Conservation (phyloP, 2,888 invertebrate species). For the Heliconius ethilla region DNA sequence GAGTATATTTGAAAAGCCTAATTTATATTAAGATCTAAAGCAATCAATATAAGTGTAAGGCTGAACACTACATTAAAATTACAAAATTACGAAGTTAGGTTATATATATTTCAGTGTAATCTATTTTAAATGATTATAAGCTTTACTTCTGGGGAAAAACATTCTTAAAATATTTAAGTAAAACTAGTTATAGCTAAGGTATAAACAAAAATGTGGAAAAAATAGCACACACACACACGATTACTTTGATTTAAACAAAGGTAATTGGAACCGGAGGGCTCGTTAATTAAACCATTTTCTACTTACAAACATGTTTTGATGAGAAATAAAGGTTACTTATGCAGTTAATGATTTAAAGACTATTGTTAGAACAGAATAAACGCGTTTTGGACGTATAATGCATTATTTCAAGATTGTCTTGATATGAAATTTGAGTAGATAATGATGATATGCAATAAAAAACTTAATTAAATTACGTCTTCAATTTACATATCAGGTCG, state of each 20-base stretch:
- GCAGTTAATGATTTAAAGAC: slow-evolving; percentile 1
- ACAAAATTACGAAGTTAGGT: not conserved
- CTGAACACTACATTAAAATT: not conserved
- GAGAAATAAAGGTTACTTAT: slow-evolving; percentile 6
- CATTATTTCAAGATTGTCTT: slow-evolving; percentile 13
- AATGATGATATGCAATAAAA: not conserved
- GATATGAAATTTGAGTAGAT: not conserved
- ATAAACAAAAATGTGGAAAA: not conserved
- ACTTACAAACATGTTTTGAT: slow-evolving; percentile 11
- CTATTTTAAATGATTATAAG: not conserved
- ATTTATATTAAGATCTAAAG: too few relatives aligned
- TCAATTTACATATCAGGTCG: not conserved
- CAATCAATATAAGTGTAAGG: not conserved
- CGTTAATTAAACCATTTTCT: slow-evolving; percentile 13
- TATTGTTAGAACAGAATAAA: slow-evolving; percentile 4
- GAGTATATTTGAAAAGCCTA: too few relatives aligned
- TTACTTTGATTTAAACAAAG: slow-evolving; percentile 3
- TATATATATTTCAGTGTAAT: not conserved
- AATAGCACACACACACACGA: not conserved
- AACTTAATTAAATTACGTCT: slow-evolving; percentile 6
- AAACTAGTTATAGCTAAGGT: not conserved
- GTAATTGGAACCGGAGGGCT: not conserved
- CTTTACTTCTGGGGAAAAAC: not conserved
- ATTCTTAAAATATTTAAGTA: not conserved
- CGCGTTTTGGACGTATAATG: slow-evolving; percentile 2